phyloP scores from a whole-genome alignment of 2,113 vertebrate genomes.

The Nothobranchius furzeri region DNA sequence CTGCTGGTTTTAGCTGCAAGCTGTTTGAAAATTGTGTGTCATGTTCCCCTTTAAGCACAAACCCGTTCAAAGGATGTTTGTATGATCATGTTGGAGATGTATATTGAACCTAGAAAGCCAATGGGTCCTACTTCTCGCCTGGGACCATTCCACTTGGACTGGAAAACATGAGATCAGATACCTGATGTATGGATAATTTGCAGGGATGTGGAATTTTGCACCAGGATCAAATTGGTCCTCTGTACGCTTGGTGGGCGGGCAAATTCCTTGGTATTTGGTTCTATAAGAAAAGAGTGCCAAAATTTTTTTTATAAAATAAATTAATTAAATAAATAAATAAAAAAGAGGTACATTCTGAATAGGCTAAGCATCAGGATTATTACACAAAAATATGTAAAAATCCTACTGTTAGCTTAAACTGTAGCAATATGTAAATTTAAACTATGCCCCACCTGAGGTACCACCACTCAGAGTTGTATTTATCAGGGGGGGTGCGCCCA shows the following conservation, averaged over 20 bases:
- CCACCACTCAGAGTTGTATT: constrained; percentile 96
- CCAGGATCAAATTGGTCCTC: constrained; percentile 92
- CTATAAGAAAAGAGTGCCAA: constrained; percentile 68
- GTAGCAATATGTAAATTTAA: neutral
- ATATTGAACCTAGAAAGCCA: too few relatives aligned
- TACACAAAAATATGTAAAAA: neutral
- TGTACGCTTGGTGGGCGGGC: constrained; percentile 82
- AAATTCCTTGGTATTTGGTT: constrained; percentile 96
- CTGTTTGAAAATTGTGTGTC: too few relatives aligned
- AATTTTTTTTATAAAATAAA: too few relatives aligned
- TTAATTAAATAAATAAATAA: too few relatives aligned
- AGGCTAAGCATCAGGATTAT: neutral
- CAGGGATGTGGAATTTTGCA: constrained; percentile 93
- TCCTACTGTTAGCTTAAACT: neutral
- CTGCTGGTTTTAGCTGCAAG: too few relatives aligned
- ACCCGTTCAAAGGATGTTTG: too few relatives aligned
- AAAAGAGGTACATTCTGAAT: too few relatives aligned
- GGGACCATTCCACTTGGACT: too few relatives aligned
- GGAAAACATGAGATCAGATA: constrained; percentile 51
- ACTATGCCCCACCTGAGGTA: constrained; percentile 80
- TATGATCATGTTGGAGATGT: too few relatives aligned
- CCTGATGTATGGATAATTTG: constrained; percentile 96
- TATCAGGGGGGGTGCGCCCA: constrained; percentile 76
- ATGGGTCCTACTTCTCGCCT: too few relatives aligned
- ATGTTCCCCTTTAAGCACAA: too few relatives aligned